These are phyloP conservation scores for Limnephilus auricula DNA, from an alignment of 2,888 invertebrate genomes.

Conservation along the genomic window DNA sequence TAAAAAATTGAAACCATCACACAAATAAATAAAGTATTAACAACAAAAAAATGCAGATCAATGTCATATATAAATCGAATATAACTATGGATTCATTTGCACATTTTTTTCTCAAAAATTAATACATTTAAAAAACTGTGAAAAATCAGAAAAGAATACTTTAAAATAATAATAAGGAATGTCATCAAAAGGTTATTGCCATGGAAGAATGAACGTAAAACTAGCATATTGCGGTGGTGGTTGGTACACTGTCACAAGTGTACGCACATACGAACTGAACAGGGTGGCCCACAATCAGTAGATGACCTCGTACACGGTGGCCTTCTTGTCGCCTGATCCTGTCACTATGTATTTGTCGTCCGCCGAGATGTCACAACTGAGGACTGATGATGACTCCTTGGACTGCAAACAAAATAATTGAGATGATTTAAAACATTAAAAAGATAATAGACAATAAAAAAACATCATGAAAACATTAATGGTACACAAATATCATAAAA, in stretches of 20 bases:
- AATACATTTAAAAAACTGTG: background rate
- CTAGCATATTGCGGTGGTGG: background rate
- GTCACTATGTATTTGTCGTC: conserved; percentile 99
- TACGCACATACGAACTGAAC: background rate
- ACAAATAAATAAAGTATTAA: background rate
- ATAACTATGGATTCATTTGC: background rate
- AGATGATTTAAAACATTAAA: background rate
- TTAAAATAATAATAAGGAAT: conserved; percentile 38
- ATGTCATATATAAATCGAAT: too few relatives aligned
- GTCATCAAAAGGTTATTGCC: conserved; percentile 40
- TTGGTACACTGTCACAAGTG: conserved; percentile 41
- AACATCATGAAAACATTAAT: too few relatives aligned
- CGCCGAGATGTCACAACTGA: conserved; percentile 98
- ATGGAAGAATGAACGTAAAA: conserved; percentile 15
- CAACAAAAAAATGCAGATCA: background rate
- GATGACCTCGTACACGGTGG: conserved; percentile 97
- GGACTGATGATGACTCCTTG: conserved; percentile 97
- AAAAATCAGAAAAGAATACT: background rate
- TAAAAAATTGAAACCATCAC: too few relatives aligned
- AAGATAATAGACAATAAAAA: too few relatives aligned
- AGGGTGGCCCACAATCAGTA: conserved; percentile 77
- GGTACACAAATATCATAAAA: too few relatives aligned
- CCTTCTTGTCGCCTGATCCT: conserved; percentile 98
- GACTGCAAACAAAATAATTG: conserved; percentile 80
- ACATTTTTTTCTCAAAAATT: background rate